A percentile compares a stretch with the other conserved stretches of the same genome.
phyloP scores from a whole-genome alignment of 2,113 vertebrate species.

The Elephas maximus region DNA sequence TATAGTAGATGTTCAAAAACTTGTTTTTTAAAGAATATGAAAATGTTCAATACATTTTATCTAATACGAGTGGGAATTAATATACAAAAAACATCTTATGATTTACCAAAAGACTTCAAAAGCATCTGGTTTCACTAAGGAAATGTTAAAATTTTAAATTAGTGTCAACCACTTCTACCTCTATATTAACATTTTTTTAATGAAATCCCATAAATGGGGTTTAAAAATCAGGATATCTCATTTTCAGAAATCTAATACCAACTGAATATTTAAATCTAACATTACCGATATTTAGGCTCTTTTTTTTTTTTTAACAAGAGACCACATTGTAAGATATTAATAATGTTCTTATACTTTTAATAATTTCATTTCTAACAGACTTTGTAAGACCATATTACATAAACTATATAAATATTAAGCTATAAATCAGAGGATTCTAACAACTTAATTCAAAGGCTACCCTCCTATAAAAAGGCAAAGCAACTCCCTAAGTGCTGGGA shows the following conservation, averaged over 20 bases:
- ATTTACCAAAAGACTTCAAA: slow-evolving; percentile 61
- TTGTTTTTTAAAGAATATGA: slow-evolving; percentile 54
- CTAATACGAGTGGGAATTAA: not conserved
- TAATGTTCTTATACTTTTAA: not conserved
- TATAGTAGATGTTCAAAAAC: slow-evolving; percentile 12
- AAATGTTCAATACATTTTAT: slow-evolving; percentile 53
- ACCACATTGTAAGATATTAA: not conserved
- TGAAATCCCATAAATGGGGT: slow-evolving; percentile 21
- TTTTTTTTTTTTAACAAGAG: slow-evolving; percentile 19
- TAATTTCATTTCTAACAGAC: not conserved
- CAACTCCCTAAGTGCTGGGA: not conserved
- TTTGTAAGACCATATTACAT: slow-evolving; percentile 44
- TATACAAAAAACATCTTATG: not conserved
- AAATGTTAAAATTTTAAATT: slow-evolving; percentile 22
- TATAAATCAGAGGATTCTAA: slow-evolving; percentile 28
- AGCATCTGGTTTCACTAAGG: not conserved
- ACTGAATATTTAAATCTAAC: slow-evolving; percentile 33
- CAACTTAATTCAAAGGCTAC: slow-evolving; percentile 4
- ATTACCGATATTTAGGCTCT: not conserved
- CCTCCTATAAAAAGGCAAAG: not conserved
- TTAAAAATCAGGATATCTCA: slow-evolving; percentile 9
- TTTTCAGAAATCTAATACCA: slow-evolving; percentile 52
- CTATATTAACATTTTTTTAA: not conserved
- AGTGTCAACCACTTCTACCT: not conserved
- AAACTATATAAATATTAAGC: slow-evolving; percentile 22